Base-by-base conservation (phyloP, 2,888 invertebrate species). In the Melipona bicolor region DNA sequence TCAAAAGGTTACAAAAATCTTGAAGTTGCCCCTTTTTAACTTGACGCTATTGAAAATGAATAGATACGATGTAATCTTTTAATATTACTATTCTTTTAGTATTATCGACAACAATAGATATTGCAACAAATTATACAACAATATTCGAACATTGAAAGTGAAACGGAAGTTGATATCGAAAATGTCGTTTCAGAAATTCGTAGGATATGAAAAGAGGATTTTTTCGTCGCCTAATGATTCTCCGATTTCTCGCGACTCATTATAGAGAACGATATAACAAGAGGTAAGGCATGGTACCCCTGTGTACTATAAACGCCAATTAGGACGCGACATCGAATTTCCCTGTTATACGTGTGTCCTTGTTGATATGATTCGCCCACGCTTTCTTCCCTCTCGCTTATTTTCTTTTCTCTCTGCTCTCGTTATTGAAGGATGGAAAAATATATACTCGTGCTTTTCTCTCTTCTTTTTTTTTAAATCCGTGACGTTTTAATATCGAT, bases 281-380 rank as follows among this genome's bases (percentile, higher is more conserved):
- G 79, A 77, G 75, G 61, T 85, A 87, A 90, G 85, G 86, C 67
- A 91, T 86, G 80, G 86, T 70, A 87, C 91, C 90, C 89, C 75
- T 52, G 88, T 78, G 91, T 86, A 87, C 84, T 77, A 87, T 90
- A 89, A 91, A 90, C 87, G 87, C 91, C 92, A 92, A 92, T 92
- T 91, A 92, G 84, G 83, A 78, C 43, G 62, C 27, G 85, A 86
- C 88, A 87, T 91, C 90, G 81, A 90, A 90, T 91, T 91, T 92
- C 91, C 70, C 81, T 71, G 72, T 73, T 84, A 83, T 82, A 83
- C 84, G 74, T 75, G 81, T 71, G 83, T 77, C 72, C 84, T 65
- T 79, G 72, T 83, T 67, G 80, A 75, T 67, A 67, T 27, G 65
- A 65, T 43, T 78, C 77, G 74, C 78, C 72, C 71, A 78, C 85